Conservation (phyloP, 2,888 invertebrate species). For the Beris morrisii region DNA sequence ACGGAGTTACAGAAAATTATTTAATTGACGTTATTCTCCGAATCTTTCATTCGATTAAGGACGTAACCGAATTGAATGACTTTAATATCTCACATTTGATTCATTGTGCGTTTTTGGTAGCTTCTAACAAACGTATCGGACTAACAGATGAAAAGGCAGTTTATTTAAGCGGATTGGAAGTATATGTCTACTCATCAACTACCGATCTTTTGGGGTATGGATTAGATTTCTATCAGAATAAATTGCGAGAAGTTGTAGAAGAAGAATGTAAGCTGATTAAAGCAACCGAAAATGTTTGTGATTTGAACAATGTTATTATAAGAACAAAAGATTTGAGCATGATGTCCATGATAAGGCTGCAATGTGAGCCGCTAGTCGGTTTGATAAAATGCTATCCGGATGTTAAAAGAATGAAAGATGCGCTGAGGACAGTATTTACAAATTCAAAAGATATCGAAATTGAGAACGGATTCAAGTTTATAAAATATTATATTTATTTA, state of each 20-base stretch:
- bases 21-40: constrained; percentile 57
- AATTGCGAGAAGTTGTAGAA: constrained; percentile 50
- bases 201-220: constrained; percentile 54
- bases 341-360: constrained; percentile 48
- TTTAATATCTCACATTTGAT: constrained; percentile 52
- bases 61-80: constrained; percentile 50
- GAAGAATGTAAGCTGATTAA: constrained; percentile 40
- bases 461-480: constrained; percentile 34
- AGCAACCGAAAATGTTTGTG: constrained; percentile 14
- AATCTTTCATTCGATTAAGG: constrained; percentile 55
- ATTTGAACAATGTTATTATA: constrained; percentile 47
- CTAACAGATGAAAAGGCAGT: constrained; percentile 49
- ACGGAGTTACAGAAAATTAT: constrained; percentile 55
- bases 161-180: constrained; percentile 53
- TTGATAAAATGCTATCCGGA: constrained; percentile 37
- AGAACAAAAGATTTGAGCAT: constrained; percentile 46
- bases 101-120: constrained; percentile 51
- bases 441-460: constrained; percentile 38
- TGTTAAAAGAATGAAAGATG: constrained; percentile 33
- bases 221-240: constrained; percentile 51
- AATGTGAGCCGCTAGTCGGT: constrained; percentile 47
- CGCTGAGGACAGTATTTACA: constrained; percentile 43
- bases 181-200: constrained; percentile 53
- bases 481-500: constrained; percentile 51
- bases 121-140: constrained; percentile 51